These are phyloP conservation scores for Tetheella fluctuosa DNA, from an alignment of 2,888 invertebrate species.

Conservation along the genomic window DNA sequence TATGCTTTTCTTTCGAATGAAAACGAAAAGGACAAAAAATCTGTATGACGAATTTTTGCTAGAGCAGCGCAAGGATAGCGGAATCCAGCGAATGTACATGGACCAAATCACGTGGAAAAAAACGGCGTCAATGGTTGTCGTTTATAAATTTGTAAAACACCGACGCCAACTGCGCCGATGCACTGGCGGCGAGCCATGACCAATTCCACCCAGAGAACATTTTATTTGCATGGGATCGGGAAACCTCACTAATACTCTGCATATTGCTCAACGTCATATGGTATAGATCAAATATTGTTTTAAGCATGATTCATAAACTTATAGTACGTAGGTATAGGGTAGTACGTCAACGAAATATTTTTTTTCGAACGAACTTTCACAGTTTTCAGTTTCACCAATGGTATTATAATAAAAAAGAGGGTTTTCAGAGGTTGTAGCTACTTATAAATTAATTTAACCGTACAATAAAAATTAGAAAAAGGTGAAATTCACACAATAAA, in stretches of 20 bases:
- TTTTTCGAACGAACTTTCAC: no score
- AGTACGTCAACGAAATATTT: no score
- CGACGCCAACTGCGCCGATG: slow-evolving; percentile 36
- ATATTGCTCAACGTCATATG: slow-evolving; percentile 10
- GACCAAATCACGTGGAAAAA: slow-evolving; percentile 29
- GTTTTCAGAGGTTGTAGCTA: no score
- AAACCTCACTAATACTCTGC: slow-evolving; percentile 26
- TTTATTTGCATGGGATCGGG: slow-evolving; percentile 29
- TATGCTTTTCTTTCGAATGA: no score
- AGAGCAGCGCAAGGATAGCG: slow-evolving; percentile 17
- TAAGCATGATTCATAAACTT: no score
- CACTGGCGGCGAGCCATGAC: slow-evolving; percentile 47
- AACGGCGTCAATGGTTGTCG: slow-evolving; percentile 21
- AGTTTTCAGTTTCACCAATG: no score
- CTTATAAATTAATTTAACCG: no score
- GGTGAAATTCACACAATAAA: no score
- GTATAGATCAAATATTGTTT: not conserved
- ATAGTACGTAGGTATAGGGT: no score
- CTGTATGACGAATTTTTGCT: slow-evolving; percentile 23
- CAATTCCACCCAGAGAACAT: slow-evolving; percentile 39
- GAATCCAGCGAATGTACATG: slow-evolving; percentile 21
- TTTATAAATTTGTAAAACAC: slow-evolving; percentile 29
- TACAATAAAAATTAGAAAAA: no score
- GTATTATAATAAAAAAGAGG: no score
- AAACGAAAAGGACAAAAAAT: not conserved